Percentiles rank a stretch among this genome's conserved stretches.
These are phyloP conservation scores for Uloborus diversus DNA, from an alignment of 1,140 invertebrate genomes.

Conservation along the genomic window DNA sequence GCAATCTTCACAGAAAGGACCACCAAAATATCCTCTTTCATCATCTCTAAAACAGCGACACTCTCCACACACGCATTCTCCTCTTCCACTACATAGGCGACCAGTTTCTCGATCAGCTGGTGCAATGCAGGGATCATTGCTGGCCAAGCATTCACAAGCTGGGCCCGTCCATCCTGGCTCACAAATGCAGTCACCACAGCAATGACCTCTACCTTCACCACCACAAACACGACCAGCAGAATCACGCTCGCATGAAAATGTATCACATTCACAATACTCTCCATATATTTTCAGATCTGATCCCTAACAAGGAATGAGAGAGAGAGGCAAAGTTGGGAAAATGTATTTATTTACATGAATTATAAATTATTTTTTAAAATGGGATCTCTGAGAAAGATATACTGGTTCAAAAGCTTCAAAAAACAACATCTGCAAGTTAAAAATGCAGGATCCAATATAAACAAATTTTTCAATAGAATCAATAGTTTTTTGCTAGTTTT, in stretches of 20 bases:
- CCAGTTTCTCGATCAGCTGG: constrained; percentile 33
- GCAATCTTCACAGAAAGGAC: constrained; percentile 91
- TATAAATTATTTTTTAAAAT: no score
- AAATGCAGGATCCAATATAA: no score
- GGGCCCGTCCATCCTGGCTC: constrained; percentile 85
- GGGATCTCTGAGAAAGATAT: no score
- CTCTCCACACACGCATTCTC: constrained; percentile 73
- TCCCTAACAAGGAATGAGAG: no score
- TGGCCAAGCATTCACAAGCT: constrained; percentile 73
- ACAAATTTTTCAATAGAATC: no score
- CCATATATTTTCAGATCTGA: constrained; percentile 69
- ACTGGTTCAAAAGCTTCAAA: no score
- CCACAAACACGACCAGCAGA: constrained; percentile 79
- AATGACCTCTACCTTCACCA: constrained; percentile 64
- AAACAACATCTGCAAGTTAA: no score
- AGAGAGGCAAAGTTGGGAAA: no score
- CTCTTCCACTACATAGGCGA: constrained; percentile 59
- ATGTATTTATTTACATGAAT: no score
- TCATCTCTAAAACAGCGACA: constrained; percentile 66
- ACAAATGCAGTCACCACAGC: constrained; percentile 80
- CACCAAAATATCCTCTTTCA: constrained; percentile 69
- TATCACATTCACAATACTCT: constrained; percentile 90
- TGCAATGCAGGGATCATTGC: constrained; percentile 44
- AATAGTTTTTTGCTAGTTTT: no score
- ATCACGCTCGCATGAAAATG: constrained; percentile 89